These are phyloP conservation scores for Drosophila asahinai DNA, from an alignment of 1,140 invertebrate genomes.

Conservation along the genomic window DNA sequence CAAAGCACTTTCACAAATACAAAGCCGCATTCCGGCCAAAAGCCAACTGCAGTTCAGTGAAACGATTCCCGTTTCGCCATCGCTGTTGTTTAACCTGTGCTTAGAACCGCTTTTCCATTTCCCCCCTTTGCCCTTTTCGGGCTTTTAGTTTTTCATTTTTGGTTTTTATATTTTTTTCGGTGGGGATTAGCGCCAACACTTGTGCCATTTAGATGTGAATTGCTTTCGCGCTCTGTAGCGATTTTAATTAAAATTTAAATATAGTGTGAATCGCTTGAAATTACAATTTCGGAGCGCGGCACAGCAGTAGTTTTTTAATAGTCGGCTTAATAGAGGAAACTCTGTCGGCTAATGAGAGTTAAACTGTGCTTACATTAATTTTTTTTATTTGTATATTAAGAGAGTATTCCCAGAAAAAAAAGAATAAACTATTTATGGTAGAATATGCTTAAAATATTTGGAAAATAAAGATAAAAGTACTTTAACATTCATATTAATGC, in stretches of 20 bases:
- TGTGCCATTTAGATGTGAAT: slow-evolving; percentile 38
- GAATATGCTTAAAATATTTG: background rate
- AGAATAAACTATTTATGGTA: background rate
- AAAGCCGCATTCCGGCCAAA: slow-evolving; percentile 36
- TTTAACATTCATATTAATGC: background rate
- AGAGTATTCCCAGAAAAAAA: no score
- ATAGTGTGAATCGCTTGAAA: slow-evolving; percentile 29
- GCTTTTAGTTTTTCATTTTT: slow-evolving; percentile 21
- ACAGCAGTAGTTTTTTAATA: slow-evolving; percentile 22
- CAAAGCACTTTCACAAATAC: slow-evolving; percentile 15
- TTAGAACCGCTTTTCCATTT: slow-evolving; percentile 19
- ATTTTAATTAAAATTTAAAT: slow-evolving; percentile 61
- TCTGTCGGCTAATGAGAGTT: slow-evolving; percentile 7
- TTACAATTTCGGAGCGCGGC: slow-evolving; percentile 7
- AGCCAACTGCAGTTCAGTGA: slow-evolving; percentile 64
- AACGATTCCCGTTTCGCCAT: slow-evolving; percentile 37
- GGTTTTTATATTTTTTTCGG: slow-evolving; percentile 30
- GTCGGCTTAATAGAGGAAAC: background rate
- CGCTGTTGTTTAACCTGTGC: slow-evolving; percentile 53
- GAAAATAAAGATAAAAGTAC: background rate
- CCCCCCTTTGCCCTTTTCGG: background rate
- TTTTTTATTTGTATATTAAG: background rate
- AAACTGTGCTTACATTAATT: background rate
- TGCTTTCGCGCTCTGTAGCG: slow-evolving; percentile 27
- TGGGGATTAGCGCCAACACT: slow-evolving; percentile 50